Evolutionary conservation across 2,797 vertebrate species (phyloP), one percentile per base, ranked within the genome.

Genomic region (Xiphophorus birchmanni): DNA sequence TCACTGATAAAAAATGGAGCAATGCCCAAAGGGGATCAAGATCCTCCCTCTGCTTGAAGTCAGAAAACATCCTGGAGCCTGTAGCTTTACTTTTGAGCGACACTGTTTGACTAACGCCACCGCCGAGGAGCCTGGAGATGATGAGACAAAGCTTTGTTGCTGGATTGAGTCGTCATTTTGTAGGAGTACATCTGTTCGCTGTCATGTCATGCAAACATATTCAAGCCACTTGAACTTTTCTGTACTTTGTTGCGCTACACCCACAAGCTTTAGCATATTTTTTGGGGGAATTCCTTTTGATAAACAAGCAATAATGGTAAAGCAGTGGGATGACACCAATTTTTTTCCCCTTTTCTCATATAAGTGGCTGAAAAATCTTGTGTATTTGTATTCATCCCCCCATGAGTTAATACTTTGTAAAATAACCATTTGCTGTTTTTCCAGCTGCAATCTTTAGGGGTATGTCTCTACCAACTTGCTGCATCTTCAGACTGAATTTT

Each of bases 161-260:
- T 58, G 72, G 83, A 88, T 90, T 80, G 85, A 92, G 88, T 86
- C 85, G 90, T 84, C 87, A 82, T 76, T 76, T 69, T 74, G 40
- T 21, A 44, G 73, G 75, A 26, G 40, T 71, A 71, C 67, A 82
- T 84, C 60, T 74, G 72, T 21, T 50, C n/a, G 77, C 45, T 84
- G 42, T 84, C 69, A 37, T 75, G 74, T 42, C 65, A 42, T 26
- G 35, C 18, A 69, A 69, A 40, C 21, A 23, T 69, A 23, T 69
- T 69, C 37, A 42, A 69, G 15, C 37, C 21, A 17, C 65, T 42
- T 40, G 21, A 69, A 69, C 65, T 26, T n/a, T 71, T n/a, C 23
- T 9, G 23, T 8, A 23, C 10, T 69, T 69, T 69, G 15, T 21
- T 29, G 7, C 1, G 65, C 65, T 69, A 69, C 18, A 69, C 9